Evolutionary conservation across 1,140 invertebrate species (phyloP).

Genomic region (Tetramorium parvispinum): DNA sequence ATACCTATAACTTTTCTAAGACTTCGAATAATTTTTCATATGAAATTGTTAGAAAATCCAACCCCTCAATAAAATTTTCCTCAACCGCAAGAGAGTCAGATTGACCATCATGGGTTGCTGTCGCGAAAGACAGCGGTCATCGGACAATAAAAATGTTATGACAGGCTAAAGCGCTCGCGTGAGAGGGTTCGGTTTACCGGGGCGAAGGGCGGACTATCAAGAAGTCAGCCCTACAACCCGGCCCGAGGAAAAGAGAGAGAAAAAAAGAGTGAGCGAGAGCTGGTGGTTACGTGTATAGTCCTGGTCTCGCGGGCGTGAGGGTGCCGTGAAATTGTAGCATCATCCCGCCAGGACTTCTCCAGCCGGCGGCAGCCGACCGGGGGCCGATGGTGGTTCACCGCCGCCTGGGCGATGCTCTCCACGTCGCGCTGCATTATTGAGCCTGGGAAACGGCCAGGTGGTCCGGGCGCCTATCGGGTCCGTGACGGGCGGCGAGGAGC

Average conservation of each 20-base stretch:
- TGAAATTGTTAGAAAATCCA: neutral
- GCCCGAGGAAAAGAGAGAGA: constrained; percentile 44
- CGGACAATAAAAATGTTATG: constrained; percentile 75
- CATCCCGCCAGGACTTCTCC: constrained; percentile 6
- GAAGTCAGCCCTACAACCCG: constrained; percentile 67
- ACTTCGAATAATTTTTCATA: neutral
- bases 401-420: constrained; percentile 75
- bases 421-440: constrained; percentile 82
- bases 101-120: constrained; percentile 10
- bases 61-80: neutral
- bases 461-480: constrained; percentile 75
- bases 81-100: neutral
- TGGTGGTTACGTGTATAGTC: constrained; percentile 35
- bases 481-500: constrained; percentile 37
- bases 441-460: constrained; percentile 82
- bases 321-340: constrained; percentile 45
- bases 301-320: constrained; percentile 3
- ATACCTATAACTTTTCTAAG: neutral
- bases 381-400: constrained; percentile 68
- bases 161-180: constrained; percentile 62
- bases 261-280: constrained; percentile 44
- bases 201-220: constrained; percentile 46
- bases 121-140: constrained; percentile 46
- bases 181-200: neutral
- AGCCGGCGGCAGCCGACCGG: constrained; percentile 25